Percentiles rank a stretch among this genome's conserved stretches.
Evolutionary conservation across 2,797 vertebrate species (phyloP).

Genomic region (Lates japonicus): DNA sequence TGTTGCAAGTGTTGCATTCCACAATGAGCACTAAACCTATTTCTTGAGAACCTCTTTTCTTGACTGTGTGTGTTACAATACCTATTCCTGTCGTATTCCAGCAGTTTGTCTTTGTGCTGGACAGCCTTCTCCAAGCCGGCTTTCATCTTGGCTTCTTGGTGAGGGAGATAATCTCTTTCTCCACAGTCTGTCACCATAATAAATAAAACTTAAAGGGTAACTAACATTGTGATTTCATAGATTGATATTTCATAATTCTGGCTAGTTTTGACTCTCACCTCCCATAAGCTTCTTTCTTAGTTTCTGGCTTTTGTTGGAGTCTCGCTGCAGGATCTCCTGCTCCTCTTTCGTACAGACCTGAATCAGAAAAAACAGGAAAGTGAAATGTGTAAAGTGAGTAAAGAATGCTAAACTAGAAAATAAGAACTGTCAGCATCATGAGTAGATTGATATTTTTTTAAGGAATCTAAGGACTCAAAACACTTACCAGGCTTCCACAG

Average conservation of each 20-base stretch:
- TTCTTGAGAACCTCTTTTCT: background rate
- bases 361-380: conserved; percentile 9
- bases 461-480: background rate
- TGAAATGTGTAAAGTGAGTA: background rate
- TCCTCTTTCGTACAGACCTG: conserved; percentile 98
- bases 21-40: background rate
- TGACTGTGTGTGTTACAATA: conserved; percentile 58
- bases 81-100: conserved; percentile 97
- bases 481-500: conserved; percentile 91
- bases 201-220: background rate
- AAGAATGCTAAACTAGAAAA: background rate
- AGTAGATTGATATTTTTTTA: background rate
- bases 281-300: conserved; percentile 96
- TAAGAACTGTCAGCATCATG: background rate
- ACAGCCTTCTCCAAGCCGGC: conserved; percentile 93
- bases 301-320: conserved; percentile 99
- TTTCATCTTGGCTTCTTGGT: conserved; percentile 89
- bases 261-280: conserved; percentile 82
- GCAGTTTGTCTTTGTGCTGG: conserved; percentile 95
- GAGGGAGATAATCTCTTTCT: conserved; percentile 89
- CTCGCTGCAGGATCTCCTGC: conserved; percentile 94
- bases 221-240: background rate
- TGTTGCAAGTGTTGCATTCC: conserved; percentile 2
- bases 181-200: conserved; percentile 78
- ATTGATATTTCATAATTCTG: background rate